Percentiles rank a stretch among this genome's conserved stretches.
phyloP scores from a whole-genome alignment of 2,113 vertebrate species.

The Typhlomys cinereus region DNA sequence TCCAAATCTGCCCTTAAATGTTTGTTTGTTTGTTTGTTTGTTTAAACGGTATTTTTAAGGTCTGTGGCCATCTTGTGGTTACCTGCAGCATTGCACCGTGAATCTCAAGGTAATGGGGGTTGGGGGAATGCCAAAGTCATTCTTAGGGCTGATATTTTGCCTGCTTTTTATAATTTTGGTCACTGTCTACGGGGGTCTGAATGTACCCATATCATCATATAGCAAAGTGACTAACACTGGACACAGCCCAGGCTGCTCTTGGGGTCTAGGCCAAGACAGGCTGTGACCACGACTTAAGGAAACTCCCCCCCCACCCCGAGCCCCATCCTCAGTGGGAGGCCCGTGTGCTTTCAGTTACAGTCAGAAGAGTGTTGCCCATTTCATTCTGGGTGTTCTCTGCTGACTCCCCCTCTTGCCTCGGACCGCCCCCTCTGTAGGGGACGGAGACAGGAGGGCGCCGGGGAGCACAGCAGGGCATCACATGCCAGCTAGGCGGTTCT shows the following conservation, averaged over 20 bases:
- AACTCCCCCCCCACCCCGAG: too few relatives aligned
- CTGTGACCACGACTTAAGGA: too few relatives aligned
- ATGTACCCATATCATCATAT: background rate
- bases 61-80: conserved; percentile 70
- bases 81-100: conserved; percentile 29
- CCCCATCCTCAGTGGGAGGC: background rate
- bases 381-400: too few relatives aligned
- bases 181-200: background rate
- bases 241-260: background rate
- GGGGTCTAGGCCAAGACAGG: background rate
- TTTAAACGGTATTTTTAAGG: conserved; percentile 34
- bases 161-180: background rate
- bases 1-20: background rate
- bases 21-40: too few relatives aligned
- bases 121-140: background rate
- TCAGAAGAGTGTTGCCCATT: background rate
- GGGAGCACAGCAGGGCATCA: too few relatives aligned
- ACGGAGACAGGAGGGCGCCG: background rate
- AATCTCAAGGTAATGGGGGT: background rate
- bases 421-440: too few relatives aligned
- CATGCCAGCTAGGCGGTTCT: too few relatives aligned
- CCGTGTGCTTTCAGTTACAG: background rate
- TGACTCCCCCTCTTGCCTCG: too few relatives aligned
- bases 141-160: background rate
- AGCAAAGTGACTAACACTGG: background rate